phyloP scores from a whole-genome alignment of 2,888 invertebrate species.

The Mallateleia sp. region DNA sequence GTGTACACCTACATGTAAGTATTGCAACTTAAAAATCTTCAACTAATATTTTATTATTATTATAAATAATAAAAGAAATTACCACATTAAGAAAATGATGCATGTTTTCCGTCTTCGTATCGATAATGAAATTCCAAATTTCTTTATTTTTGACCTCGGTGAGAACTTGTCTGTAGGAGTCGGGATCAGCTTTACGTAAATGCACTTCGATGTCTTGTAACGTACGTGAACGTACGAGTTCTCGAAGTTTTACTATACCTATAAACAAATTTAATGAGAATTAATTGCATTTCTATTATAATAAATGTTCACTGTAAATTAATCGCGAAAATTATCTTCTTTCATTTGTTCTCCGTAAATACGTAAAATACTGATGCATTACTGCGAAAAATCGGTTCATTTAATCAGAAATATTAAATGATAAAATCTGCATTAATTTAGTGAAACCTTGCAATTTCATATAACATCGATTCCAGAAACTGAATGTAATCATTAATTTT shows the following conservation, averaged over 20 bases:
- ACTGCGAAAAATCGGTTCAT: too few relatives aligned
- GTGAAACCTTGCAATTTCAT: background rate
- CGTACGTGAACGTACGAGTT: conserved; percentile 92
- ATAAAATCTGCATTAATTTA: too few relatives aligned
- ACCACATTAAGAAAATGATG: conserved; percentile 94
- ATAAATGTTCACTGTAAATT: background rate
- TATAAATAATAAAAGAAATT: too few relatives aligned
- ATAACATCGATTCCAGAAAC: background rate
- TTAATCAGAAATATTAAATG: too few relatives aligned
- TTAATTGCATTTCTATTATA: background rate
- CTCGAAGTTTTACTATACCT: conserved; percentile 94
- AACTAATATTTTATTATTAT: too few relatives aligned
- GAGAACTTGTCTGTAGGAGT: conserved; percentile 92
- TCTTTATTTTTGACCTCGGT: conserved; percentile 94
- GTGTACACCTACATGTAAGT: too few relatives aligned
- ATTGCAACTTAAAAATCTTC: too few relatives aligned
- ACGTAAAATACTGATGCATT: too few relatives aligned
- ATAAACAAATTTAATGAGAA: conserved; percentile 75
- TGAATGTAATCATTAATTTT: background rate
- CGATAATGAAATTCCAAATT: conserved; percentile 94
- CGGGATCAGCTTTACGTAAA: conserved; percentile 92
- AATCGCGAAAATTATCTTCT: too few relatives aligned
- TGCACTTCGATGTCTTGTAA: conserved; percentile 92
- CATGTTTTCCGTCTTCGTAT: conserved; percentile 94
- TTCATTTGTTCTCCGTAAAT: too few relatives aligned